Conservation (phyloP, 2,113 vertebrate genomes). For the Butorides virescens region DNA sequence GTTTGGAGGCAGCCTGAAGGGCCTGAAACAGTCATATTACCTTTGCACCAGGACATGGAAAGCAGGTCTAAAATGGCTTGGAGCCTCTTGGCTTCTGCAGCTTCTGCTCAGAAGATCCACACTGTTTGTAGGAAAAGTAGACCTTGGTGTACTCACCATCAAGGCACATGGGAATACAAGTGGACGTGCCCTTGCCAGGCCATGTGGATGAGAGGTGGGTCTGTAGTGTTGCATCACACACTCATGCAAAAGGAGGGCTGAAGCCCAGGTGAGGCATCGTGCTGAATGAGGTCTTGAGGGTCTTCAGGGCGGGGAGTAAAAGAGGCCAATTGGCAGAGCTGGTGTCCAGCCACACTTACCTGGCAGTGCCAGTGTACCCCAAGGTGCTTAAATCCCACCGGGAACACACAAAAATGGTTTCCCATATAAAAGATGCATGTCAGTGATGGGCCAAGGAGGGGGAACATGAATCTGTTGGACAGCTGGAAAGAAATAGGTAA, state of each 20-base stretch:
- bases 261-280: neutral
- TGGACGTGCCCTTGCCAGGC: neutral
- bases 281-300: neutral
- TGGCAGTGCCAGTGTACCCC: neutral
- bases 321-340: neutral
- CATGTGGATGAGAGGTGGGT: neutral
- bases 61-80: neutral
- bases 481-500: neutral
- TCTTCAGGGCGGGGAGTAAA: neutral
- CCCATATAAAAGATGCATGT: neutral
- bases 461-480: neutral
- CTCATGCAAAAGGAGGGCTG: neutral
- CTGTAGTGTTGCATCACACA: neutral
- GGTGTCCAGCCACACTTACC: neutral
- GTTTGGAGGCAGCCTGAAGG: neutral
- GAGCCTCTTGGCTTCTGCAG: neutral
- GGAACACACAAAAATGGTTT: neutral
- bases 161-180: neutral
- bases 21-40: neutral
- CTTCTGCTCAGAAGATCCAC: neutral
- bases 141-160: neutral
- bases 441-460: neutral
- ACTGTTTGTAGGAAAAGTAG: neutral
- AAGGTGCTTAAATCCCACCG: neutral
- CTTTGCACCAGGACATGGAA: neutral